A percentile compares a stretch with the other conserved stretches of the same genome.
Conservation (phyloP, 1,140 invertebrate species). For the Drosophila littoralis region DNA sequence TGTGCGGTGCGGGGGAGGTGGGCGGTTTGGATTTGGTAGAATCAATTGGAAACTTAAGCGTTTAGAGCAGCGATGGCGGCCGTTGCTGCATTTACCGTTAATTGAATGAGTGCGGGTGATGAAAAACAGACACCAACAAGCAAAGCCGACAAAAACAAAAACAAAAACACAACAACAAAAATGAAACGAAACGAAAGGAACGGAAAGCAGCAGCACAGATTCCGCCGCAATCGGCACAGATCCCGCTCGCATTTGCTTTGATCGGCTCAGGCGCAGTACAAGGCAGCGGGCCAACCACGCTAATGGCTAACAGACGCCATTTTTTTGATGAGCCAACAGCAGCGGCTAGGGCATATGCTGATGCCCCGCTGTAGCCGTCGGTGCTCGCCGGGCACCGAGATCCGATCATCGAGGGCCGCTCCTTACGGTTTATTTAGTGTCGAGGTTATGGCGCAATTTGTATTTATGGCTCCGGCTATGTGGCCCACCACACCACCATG, state of each 20-base stretch:
- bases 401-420: constrained; percentile 19
- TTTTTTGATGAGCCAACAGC: constrained; percentile 25
- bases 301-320: constrained; percentile 66
- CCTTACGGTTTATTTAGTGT: constrained; percentile 78
- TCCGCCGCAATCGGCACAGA: not conserved
- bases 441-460: constrained; percentile 81
- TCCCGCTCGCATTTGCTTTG: constrained; percentile 19
- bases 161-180: not conserved
- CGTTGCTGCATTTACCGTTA: constrained; percentile 55
- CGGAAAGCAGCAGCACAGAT: not conserved
- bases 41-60: constrained; percentile 5
- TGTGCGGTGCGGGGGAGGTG: constrained; percentile 30
- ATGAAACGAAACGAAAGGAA: too few species aligned
- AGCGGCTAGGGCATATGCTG: not conserved
- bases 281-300: constrained; percentile 1
- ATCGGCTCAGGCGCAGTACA: constrained; percentile 13
- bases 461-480: constrained; percentile 59
- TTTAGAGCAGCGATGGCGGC: constrained; percentile 31
- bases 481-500: constrained; percentile 35
- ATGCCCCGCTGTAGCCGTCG: constrained; percentile 16
- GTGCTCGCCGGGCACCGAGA: not conserved
- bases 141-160: constrained; percentile 32
- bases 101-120: constrained; percentile 74
- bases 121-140: constrained; percentile 64
- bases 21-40: constrained; percentile 8